Base-by-base conservation (phyloP, 2,113 vertebrate species). In the Campylorhamphus procurvoides region DNA sequence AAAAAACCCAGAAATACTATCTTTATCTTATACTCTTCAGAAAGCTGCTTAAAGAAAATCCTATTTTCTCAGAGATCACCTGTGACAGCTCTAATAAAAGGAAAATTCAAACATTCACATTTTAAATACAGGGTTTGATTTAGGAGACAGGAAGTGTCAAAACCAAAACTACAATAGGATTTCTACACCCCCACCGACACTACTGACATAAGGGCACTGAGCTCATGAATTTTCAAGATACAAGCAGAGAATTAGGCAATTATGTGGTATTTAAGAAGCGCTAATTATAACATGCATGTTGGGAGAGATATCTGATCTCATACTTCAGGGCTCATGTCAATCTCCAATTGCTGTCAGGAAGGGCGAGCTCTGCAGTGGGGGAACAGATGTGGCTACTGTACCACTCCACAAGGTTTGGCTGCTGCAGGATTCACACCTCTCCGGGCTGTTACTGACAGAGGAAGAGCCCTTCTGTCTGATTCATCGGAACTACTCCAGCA, bases 21-120 rank as follows among this genome's bases (percentile, higher is more conserved):
- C 40, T 93, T 82, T 64, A 72, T 89, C 72, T 76, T 80, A 69
- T 3, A 56, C 35, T 86, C 47, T 76, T 91, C 71, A 89, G 42
- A 84, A 90, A 80, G 84, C 90, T 89, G 76, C 90, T 94, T 96
- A 97, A 15, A 49, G 79, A 94, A 52, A 97, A 96, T 93, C 92
- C 80, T 96, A 86, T 95, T 64, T 35, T 90, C 94, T 95, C 76
- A 88, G 87, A 94, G 85, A 97, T 96, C 90, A 96, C 89, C 88
- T 96, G 88, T 87, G 94, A 97, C 96, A 97, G 88, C 58, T 93
- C 84, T 95, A 97, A 96, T 90, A 96, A 95, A 96, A 96, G 76
- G 60, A 95, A 97, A 95, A 97, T 17, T 85, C 88, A 67, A 84
- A 75, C 76, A 89, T 19, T 62, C 81, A 87, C 42, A 69, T 82